A percentile compares a stretch with the other conserved stretches of the same genome.
These are phyloP conservation scores for Magallana ariakensis DNA, from an alignment of 1,140 invertebrate genomes.

Conservation along the genomic window DNA sequence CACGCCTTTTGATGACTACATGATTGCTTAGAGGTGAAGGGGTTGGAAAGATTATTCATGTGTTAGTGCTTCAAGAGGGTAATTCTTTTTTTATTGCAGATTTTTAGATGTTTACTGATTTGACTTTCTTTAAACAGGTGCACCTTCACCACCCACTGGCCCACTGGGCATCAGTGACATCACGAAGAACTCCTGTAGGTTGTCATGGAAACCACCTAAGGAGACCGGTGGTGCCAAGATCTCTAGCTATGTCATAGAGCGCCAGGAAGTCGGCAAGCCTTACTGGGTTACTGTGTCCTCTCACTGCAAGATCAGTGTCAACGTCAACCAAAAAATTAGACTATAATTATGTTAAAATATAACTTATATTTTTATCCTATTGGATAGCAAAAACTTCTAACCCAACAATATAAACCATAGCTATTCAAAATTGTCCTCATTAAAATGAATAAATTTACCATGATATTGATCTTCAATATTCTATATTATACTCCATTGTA, in stretches of 20 bases:
- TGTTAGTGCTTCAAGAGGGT: too few relatives aligned
- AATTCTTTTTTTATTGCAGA: too few relatives aligned
- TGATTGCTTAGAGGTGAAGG: conserved; percentile 79
- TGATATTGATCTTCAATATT: too few relatives aligned
- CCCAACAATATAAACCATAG: too few relatives aligned
- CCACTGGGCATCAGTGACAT: conserved; percentile 96
- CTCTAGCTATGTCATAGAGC: conserved; percentile 97
- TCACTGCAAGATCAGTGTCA: conserved; percentile 71
- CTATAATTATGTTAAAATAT: neutral
- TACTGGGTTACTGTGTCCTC: conserved; percentile 79
- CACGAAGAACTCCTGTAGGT: conserved; percentile 95
- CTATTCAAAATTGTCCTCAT: too few relatives aligned
- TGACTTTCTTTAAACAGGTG: conserved; percentile 83
- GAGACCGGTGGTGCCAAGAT: conserved; percentile 94
- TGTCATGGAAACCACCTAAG: conserved; percentile 91
- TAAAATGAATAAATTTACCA: too few relatives aligned
- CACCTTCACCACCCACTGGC: conserved; percentile 93
- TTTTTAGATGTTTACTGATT: neutral
- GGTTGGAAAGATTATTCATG: too few relatives aligned
- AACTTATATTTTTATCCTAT: too few relatives aligned
- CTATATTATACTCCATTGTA: conserved; percentile 42
- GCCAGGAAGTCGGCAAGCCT: conserved; percentile 78
- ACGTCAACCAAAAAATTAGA: neutral
- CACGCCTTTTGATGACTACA: conserved; percentile 97
- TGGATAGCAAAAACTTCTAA: too few relatives aligned